These are phyloP conservation scores for Trissonchulus sp. DNA, from an alignment of 2,888 invertebrate species.

Conservation along the genomic window DNA sequence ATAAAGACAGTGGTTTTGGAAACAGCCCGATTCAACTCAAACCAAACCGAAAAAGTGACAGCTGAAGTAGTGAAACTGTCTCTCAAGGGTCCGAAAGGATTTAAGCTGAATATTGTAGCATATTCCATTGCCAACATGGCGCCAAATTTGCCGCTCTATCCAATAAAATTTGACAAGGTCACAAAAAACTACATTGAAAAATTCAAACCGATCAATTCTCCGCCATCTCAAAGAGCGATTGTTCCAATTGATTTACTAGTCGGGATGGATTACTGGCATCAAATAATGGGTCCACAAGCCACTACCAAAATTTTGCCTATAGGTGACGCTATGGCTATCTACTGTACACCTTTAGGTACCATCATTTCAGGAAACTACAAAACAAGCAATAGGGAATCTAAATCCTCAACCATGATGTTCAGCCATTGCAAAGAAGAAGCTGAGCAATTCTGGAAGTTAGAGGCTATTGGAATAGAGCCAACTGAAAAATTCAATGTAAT, in stretches of 20 bases:
- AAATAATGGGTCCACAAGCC: background rate
- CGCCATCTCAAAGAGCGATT: background rate
- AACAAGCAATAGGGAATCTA: no score
- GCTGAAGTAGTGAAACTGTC: background rate
- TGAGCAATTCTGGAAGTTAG: no score
- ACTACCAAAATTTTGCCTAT: no score
- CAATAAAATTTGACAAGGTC: background rate
- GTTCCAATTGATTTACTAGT: background rate
- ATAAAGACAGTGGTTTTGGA: background rate
- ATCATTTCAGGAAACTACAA: no score
- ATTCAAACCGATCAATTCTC: no score
- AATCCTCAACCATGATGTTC: no score
- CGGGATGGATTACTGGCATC: background rate
- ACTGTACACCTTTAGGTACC: no score
- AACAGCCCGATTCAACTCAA: background rate
- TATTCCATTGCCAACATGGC: conserved; percentile 5
- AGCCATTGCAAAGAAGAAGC: no score
- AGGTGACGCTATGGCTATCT: no score
- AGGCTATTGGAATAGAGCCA: no score
- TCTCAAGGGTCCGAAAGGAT: background rate
- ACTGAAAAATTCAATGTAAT: no score
- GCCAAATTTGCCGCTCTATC: background rate
- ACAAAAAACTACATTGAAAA: background rate
- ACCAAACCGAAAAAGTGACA: background rate
- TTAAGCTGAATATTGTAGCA: conserved; percentile 1